Base-by-base conservation (phyloP, 2,888 invertebrate genomes). In the Hydroisotoma schaefferi region DNA sequence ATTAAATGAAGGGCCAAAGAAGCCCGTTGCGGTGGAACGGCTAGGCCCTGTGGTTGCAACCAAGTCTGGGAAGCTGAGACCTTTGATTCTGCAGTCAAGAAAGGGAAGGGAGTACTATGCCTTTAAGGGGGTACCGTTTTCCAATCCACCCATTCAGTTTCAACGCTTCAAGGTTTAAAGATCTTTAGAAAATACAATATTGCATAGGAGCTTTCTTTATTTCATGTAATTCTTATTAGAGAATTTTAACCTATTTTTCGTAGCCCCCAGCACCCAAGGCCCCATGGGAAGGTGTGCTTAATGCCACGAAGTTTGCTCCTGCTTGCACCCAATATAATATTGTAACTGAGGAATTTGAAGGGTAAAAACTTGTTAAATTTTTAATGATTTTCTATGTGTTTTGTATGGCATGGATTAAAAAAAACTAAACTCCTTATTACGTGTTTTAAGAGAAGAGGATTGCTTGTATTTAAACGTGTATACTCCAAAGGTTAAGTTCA, bases 301-400 rank as follows among this genome's bases (percentile, higher is more conserved):
- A 69, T 29, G 68, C 68, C 3, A 67, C 69, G 0, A 22, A 49
- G 2, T 72, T 60, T 48, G 64, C 62, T 2, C 58, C 66, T 1
- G 54, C 67, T 22, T 72, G 72, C 33, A 65, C 67, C 27, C 72
- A 72, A 40, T 72, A 65, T 43, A 68, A 72, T 43, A 33, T 63
- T 23, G 25, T 65, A 6, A 29, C 58, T 0, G 54, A 48, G 26
- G 22, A 54, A 25, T 61, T 72, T 1, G 68, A 67, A 27, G 68
- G 68, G 18, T 27, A 52, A 27, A 70, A 59, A 29, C 20, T 8
- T 10, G 44, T n/a, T 8, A 18, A 44, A 18, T 12, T 8, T 15
- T 44, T n/a, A 18, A 10, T n/a, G 20, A 18, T 20, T 10, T 44
- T 44, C 12, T 10, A 15, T n/a, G 8, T 12, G n/a, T n/a, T n/a